phyloP scores from a whole-genome alignment of 2,113 vertebrate genomes.

The Tapirus terrestris region DNA sequence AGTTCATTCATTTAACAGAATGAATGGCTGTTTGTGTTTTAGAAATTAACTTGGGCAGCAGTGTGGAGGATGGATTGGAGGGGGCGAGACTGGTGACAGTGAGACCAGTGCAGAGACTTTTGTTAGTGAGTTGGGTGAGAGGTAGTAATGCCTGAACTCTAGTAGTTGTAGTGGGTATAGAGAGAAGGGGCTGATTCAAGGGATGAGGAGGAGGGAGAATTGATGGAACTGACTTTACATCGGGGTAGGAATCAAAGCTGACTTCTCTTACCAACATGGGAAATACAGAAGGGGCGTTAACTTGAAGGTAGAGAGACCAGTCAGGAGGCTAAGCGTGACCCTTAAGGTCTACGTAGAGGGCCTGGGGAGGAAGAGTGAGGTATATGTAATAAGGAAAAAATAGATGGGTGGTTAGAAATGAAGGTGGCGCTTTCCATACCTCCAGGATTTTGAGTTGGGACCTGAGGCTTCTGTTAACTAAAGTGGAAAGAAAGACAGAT shows the following conservation, averaged over 20 bases:
- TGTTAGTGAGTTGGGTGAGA: not conserved
- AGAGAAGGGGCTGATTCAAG: not conserved
- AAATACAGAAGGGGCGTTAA: not conserved
- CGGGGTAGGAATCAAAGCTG: not conserved
- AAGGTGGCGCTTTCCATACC: not conserved
- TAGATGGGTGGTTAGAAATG: not conserved
- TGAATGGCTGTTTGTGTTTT: not conserved
- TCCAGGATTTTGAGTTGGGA: not conserved
- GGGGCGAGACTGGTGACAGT: not conserved
- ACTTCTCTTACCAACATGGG: not conserved
- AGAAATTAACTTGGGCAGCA: not conserved
- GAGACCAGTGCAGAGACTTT: not conserved
- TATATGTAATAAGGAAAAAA: accelerated
- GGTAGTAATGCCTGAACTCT: not conserved
- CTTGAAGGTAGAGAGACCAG: not conserved
- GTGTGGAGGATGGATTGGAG: not conserved
- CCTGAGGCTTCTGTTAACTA: not conserved
- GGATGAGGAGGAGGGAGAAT: not conserved
- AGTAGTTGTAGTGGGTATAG: not conserved
- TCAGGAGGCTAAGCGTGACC: not conserved
- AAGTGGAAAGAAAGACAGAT: not conserved
- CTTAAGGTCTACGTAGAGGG: not conserved
- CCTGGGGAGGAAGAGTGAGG: not conserved
- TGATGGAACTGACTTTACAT: not conserved
- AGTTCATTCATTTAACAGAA: not conserved